Conservation (phyloP, 2,888 invertebrate species). For the Papilio demoleus region DNA sequence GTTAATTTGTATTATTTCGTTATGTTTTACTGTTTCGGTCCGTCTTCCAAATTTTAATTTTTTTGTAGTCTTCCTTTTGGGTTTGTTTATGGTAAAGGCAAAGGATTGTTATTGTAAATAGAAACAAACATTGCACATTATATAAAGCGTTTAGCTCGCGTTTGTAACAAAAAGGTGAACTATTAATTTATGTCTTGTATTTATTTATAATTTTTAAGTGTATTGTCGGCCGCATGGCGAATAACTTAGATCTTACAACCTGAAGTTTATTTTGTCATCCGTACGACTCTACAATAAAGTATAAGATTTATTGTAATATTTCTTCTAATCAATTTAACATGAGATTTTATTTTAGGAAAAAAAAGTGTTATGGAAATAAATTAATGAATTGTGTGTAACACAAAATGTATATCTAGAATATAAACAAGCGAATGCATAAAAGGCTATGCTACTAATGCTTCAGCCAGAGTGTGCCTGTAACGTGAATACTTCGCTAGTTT, state of each 20-base stretch:
- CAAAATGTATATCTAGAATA: background rate
- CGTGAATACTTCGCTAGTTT: no score
- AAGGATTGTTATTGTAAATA: conserved; percentile 30
- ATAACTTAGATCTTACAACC: background rate
- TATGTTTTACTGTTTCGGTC: conserved; percentile 48
- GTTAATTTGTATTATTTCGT: background rate
- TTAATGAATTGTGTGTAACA: background rate
- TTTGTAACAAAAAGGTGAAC: conserved; percentile 75
- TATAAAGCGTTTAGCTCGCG: conserved; percentile 68
- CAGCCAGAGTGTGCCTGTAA: no score
- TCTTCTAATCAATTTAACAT: conserved; percentile 11
- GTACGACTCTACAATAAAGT: conserved; percentile 49
- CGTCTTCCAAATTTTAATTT: conserved; percentile 68
- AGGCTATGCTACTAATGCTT: no score
- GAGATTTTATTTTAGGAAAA: background rate
- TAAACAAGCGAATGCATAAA: background rate
- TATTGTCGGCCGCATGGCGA: conserved; percentile 17
- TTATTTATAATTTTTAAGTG: conserved; percentile 44
- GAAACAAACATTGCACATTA: conserved; percentile 70
- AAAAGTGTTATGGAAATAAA: background rate
- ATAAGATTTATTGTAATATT: conserved; percentile 51
- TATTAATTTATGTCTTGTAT: conserved; percentile 76
- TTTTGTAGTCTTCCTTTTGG: conserved; percentile 57
- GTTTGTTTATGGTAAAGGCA: conserved; percentile 45
- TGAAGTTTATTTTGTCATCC: conserved; percentile 53